phyloP scores from a whole-genome alignment of 2,797 vertebrate genomes.

The Sphenodon punctatus region DNA sequence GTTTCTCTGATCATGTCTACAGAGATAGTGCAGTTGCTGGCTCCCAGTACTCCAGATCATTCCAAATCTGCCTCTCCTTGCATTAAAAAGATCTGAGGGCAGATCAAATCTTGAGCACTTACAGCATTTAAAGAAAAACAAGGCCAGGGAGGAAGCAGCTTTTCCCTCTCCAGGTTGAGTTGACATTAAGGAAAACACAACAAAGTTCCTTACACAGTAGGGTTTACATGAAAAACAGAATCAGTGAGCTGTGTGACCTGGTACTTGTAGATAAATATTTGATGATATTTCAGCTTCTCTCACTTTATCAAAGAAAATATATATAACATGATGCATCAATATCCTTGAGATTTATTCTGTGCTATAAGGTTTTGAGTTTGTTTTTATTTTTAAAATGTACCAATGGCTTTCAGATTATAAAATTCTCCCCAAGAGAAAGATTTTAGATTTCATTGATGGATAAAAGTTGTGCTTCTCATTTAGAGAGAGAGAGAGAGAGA shows the following conservation, averaged over 20 bases:
- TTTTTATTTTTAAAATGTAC: slow-evolving; percentile 1
- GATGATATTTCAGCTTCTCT: neutral
- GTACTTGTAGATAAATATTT: slow-evolving; percentile 40
- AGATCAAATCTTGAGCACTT: slow-evolving; percentile 38
- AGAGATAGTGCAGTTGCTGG: neutral
- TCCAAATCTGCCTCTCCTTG: neutral
- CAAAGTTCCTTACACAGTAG: neutral
- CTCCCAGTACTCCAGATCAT: neutral
- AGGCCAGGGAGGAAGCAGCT: slow-evolving; percentile 12
- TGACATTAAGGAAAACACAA: slow-evolving; percentile 6
- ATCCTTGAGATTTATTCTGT: neutral
- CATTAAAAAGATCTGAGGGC: neutral
- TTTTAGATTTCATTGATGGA: neutral
- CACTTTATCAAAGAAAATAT: neutral
- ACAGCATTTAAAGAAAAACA: neutral
- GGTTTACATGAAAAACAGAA: slow-evolving; percentile 7
- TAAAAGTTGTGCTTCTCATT: neutral
- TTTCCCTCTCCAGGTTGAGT: slow-evolving; percentile 17
- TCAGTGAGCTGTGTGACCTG: slow-evolving; percentile 2
- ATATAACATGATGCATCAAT: neutral
- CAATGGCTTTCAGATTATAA: neutral
- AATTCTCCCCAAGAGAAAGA: neutral
- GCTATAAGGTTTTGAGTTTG: neutral
- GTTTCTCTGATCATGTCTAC: neutral
- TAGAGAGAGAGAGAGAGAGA: neutral